phyloP scores from a whole-genome alignment of 2,797 vertebrate species.

The Labeo calbasu region DNA sequence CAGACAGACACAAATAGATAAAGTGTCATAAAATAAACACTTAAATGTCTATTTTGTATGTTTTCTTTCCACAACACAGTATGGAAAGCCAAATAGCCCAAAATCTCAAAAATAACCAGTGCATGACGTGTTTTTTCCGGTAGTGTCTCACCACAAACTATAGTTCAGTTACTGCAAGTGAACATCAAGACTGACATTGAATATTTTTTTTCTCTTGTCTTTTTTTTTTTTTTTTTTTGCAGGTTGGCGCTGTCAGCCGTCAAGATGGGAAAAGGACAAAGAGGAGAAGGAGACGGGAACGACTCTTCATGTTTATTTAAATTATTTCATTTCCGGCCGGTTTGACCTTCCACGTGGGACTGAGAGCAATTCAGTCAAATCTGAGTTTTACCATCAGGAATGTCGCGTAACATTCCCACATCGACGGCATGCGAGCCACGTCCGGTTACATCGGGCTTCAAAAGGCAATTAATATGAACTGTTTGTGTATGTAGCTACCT shows the following conservation, averaged over 20 bases:
- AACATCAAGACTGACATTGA: background rate
- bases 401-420: constrained; percentile 4
- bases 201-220: constrained; percentile 14
- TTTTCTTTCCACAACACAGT: background rate
- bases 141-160: background rate
- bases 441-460: background rate
- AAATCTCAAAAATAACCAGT: background rate
- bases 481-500: constrained; percentile 37
- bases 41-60: background rate
- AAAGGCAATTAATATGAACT: constrained; percentile 16
- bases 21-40: background rate
- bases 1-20: background rate
- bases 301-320: constrained; percentile 77
- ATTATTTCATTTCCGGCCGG: constrained; percentile 72
- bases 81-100: background rate
- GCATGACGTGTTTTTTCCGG: background rate
- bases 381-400: constrained; percentile 25
- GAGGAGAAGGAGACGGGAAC: constrained; percentile 49
- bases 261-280: constrained; percentile 56
- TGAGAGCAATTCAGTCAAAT: constrained; percentile 3
- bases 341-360: constrained; percentile 13
- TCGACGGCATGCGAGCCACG: background rate
- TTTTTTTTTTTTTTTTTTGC: constrained; percentile 64
- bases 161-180: background rate
- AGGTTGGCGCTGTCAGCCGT: constrained; percentile 65